Evolutionary conservation across 2,113 vertebrate species (phyloP), one percentile per base, ranked within the genome.

Genomic region (Leuciscus idus): DNA sequence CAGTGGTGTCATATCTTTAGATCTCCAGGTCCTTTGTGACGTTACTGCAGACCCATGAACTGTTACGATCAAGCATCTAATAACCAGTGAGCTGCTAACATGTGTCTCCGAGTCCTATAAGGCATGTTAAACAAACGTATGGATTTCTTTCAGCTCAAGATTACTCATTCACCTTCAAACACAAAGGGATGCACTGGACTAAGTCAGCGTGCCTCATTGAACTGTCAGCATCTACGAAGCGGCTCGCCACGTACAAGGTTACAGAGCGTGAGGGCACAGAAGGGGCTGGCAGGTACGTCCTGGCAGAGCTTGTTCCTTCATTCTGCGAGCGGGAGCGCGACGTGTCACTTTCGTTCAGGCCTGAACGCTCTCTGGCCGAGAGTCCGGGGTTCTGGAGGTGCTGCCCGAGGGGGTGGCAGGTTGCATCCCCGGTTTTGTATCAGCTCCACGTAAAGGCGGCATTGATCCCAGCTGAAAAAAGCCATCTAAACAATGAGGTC

Each of bases 401-500:
- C 55, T 57, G 92, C 79, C 79, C 4, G 91, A 90, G 90, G 91
- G 93, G 93, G 93, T 93, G 94, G 93, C 95, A 95, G 96, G 94
- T 96, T 96, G 96, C 94, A 95, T 93, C 94, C 94, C 85, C 57
- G 92, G 80, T 95, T 96, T 95, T 96, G 96, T 96, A 97, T 97
- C 97, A 96, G 95, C 91, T 94, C 95, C 95, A 92, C 96, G 96
- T 96, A 97, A 96, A 96, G 96, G 95, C 96, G 93, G 95, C 97
- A 97, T 96, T 98, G 97, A 98, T 97, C 96, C 95, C 97, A 97
- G 96, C 96, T 97, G 97, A 97, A 96, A 96, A 97, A 95, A 89
- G 85, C 95, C 94, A 95, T 95, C 95, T 95, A 95, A 95, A 98
- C 97, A 98, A 99, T 98, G 97, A 97, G 95, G 96, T 98, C 96